Conservation (phyloP, 2,113 vertebrate species). For the Amphilophus citrinellus region DNA sequence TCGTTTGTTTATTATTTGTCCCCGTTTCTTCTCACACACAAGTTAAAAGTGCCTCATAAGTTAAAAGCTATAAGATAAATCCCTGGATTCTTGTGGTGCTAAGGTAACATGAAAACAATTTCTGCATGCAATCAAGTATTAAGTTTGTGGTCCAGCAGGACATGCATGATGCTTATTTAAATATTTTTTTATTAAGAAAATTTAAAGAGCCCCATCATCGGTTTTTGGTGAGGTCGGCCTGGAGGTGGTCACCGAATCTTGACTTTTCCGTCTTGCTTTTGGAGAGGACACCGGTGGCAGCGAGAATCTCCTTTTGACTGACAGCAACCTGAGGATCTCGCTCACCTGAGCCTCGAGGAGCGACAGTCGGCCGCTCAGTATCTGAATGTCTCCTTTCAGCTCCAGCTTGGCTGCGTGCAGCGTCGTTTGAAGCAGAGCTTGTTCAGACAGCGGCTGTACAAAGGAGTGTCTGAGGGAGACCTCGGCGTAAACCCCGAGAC, state of each 20-base stretch:
- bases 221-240: slow-evolving; percentile 88
- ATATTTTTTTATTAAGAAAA: slow-evolving; percentile 38
- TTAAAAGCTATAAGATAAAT: slow-evolving; percentile 40
- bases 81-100: slow-evolving; percentile 50
- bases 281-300: slow-evolving; percentile 84
- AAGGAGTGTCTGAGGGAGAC: slow-evolving; percentile 87
- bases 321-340: slow-evolving; percentile 95
- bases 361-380: slow-evolving; percentile 89
- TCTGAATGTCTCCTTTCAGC: slow-evolving; percentile 95
- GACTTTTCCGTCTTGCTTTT: slow-evolving; percentile 84
- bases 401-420: slow-evolving; percentile 94
- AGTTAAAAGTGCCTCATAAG: slow-evolving; percentile 21
- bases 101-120: slow-evolving; percentile 17
- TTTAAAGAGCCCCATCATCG: slow-evolving; percentile 90
- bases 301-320: slow-evolving; percentile 82
- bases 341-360: slow-evolving; percentile 93
- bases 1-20: not conserved
- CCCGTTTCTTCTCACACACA: not conserved
- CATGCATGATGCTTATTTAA: slow-evolving; percentile 83
- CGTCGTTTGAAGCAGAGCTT: slow-evolving; percentile 90
- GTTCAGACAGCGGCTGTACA: slow-evolving; percentile 87
- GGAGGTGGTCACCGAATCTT: slow-evolving; percentile 88
- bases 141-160: slow-evolving; percentile 93
- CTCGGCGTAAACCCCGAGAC: slow-evolving; percentile 73
- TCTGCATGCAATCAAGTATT: slow-evolving; percentile 94